Evolutionary conservation across 2,113 vertebrate genomes (phyloP), one percentile per base, ranked within the genome.

Genomic region (Ceratotherium simum): DNA sequence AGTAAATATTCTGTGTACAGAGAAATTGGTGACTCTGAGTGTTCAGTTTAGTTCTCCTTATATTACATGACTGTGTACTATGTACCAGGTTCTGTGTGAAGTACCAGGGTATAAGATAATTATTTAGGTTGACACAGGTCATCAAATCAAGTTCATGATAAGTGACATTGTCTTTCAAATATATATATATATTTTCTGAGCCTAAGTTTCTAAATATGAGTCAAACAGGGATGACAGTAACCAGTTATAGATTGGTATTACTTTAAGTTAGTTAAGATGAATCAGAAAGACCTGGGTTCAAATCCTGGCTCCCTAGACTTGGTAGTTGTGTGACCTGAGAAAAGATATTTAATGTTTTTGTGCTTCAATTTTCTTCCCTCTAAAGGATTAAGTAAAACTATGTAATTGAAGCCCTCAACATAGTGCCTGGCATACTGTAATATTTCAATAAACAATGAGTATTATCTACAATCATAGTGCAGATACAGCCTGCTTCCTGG

Each of bases 1-100:
- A 88, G 21, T 70, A 95, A 95, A 90, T 96, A 85, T 39, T 95
- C 14, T 80, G 8, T 95, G 39, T 56, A 65, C n/a, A 91, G 69
- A 96, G 39, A 79, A 75, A 72, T 42, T 60, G 29, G 10, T 67
- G 39, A 46, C 33, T 86, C 11, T 81, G 31, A 36, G 27, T 90
- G 8, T 54, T 96, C 20, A 70, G 42, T n/a, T 64, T 85, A 29
- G 10, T 83, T 69, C 39, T 8, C 2, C 18, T 9, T 79, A 13
- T 64, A n/a, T 65, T 81, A 25, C 3, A 5, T 76, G 69, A 14
- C 11, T 36, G 0, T 62, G 5, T 25, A 5, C 25, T 46, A 4
- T 6, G 7, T 20, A 42, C 8, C 21, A 67, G 51, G 4, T 0
- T 75, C n/a, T 88, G 42, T 72, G 46, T 62, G 33, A 85, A 65